These are phyloP conservation scores for Epinephelus malabaricus DNA, from an alignment of 2,797 vertebrate genomes.

Conservation along the genomic window DNA sequence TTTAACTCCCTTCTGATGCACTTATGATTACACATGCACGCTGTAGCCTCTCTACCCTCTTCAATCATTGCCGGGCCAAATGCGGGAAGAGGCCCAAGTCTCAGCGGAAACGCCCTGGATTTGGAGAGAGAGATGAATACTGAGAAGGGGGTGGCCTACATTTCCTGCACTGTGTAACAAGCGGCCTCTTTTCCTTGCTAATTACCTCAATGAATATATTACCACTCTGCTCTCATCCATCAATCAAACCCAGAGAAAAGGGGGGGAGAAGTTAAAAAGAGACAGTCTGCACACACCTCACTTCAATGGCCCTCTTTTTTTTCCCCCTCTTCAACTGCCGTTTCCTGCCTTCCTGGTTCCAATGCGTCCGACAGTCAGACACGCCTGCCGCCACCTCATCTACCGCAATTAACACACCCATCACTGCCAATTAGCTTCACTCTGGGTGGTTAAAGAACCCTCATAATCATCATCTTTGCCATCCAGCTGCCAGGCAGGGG, in stretches of 20 bases:
- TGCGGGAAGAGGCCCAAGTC: slow-evolving; percentile 67
- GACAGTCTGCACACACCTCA: slow-evolving; percentile 39
- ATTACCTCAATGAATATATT: slow-evolving; percentile 82
- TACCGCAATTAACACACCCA: slow-evolving; percentile 83
- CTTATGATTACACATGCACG: slow-evolving; percentile 59
- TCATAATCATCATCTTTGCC: slow-evolving; percentile 72
- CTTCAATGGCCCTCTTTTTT: slow-evolving; percentile 21
- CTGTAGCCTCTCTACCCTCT: slow-evolving; percentile 60
- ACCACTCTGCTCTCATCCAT: slow-evolving; percentile 70
- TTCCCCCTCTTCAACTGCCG: slow-evolving; percentile 18
- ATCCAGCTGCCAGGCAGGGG: slow-evolving; percentile 63
- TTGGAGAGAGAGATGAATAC: slow-evolving; percentile 68
- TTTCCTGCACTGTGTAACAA: slow-evolving; percentile 71
- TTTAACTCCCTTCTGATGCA: slow-evolving; percentile 38
- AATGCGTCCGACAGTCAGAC: slow-evolving; percentile 64
- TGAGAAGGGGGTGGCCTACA: slow-evolving; percentile 74
- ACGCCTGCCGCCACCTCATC: slow-evolving; percentile 70
- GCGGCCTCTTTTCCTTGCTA: slow-evolving; percentile 77
- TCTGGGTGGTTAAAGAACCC: slow-evolving; percentile 78
- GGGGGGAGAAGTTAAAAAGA: slow-evolving; percentile 38
- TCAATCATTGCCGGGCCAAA: slow-evolving; percentile 71
- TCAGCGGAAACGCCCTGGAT: slow-evolving; percentile 77
- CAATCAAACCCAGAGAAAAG: slow-evolving; percentile 65
- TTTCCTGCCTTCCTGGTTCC: slow-evolving; percentile 52
- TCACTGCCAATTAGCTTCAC: slow-evolving; percentile 84